phyloP scores from a whole-genome alignment of 2,797 vertebrate species.

The Anniella stebbinsi region DNA sequence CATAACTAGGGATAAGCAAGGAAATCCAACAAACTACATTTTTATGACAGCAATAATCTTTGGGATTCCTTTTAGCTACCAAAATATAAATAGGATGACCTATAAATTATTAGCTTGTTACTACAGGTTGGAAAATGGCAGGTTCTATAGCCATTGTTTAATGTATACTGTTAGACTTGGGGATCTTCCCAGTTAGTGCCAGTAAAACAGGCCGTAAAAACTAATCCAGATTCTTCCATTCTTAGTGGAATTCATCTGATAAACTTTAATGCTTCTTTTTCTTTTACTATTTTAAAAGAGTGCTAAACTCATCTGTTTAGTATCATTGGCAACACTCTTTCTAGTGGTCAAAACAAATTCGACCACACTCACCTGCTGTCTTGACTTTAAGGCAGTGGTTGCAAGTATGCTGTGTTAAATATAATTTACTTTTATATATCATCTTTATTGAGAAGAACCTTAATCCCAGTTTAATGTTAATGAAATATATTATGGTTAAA shows the following conservation, averaged over 20 bases:
- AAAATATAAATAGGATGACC: conserved; percentile 18
- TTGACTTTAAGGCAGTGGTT: conserved; percentile 32
- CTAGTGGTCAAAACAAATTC: conserved; percentile 41
- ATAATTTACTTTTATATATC: neutral
- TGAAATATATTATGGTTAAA: neutral
- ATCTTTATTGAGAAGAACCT: neutral
- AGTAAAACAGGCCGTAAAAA: conserved; percentile 65
- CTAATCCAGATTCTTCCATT: conserved; percentile 54
- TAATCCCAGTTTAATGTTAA: neutral
- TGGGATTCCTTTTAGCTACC: conserved; percentile 40
- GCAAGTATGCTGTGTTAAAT: neutral
- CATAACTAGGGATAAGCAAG: conserved; percentile 50
- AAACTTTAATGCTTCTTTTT: conserved; percentile 63
- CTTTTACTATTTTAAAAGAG: conserved; percentile 52
- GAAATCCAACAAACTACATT: conserved; percentile 52
- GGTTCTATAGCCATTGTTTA: conserved; percentile 58
- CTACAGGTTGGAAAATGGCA: conserved; percentile 50
- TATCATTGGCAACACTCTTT: conserved; percentile 43
- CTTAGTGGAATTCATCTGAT: conserved; percentile 55
- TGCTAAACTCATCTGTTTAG: conserved; percentile 44
- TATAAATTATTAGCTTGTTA: conserved; percentile 56
- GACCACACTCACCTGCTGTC: conserved; percentile 46
- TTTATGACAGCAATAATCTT: conserved; percentile 33
- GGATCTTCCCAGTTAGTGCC: conserved; percentile 57
- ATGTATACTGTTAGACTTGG: conserved; percentile 27